These are phyloP conservation scores for Hylaeus anthracinus DNA, from an alignment of 1,140 invertebrate species.

Conservation along the genomic window DNA sequence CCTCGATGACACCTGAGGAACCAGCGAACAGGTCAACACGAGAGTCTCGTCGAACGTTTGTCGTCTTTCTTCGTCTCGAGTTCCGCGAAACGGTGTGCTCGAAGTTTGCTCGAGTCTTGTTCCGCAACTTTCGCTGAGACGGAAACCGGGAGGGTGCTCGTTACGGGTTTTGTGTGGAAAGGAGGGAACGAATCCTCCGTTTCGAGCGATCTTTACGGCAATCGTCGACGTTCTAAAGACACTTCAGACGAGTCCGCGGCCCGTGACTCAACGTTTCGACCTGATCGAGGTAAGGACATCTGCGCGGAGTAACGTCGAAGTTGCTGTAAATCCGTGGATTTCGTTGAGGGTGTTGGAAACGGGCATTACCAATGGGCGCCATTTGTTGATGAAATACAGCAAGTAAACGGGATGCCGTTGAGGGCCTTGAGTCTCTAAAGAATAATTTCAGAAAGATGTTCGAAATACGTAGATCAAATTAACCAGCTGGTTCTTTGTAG, in stretches of 20 bases:
- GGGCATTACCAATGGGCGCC: no score
- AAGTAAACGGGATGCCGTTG: no score
- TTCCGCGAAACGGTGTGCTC: no score
- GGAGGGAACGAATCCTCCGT: background rate
- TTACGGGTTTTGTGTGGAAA: conserved; percentile 2
- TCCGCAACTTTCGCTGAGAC: conserved; percentile 20
- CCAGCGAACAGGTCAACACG: background rate
- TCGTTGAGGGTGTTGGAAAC: background rate
- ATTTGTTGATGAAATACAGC: no score
- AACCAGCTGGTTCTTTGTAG: no score
- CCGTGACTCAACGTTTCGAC: background rate
- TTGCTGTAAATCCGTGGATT: background rate
- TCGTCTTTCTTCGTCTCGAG: background rate
- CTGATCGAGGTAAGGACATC: conserved; percentile 27
- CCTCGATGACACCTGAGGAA: background rate
- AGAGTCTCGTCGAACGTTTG: conserved; percentile 22
- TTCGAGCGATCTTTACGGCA: background rate
- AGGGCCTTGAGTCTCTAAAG: no score
- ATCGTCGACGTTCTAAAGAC: conserved; percentile 2
- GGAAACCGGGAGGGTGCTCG: conserved; percentile 12
- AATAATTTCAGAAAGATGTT: no score
- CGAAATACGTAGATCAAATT: no score
- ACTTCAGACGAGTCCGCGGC: background rate
- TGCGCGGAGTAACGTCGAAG: background rate
- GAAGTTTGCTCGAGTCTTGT: no score